phyloP scores from a whole-genome alignment of 1,140 invertebrate species.

The Neotoxoptera formosana region DNA sequence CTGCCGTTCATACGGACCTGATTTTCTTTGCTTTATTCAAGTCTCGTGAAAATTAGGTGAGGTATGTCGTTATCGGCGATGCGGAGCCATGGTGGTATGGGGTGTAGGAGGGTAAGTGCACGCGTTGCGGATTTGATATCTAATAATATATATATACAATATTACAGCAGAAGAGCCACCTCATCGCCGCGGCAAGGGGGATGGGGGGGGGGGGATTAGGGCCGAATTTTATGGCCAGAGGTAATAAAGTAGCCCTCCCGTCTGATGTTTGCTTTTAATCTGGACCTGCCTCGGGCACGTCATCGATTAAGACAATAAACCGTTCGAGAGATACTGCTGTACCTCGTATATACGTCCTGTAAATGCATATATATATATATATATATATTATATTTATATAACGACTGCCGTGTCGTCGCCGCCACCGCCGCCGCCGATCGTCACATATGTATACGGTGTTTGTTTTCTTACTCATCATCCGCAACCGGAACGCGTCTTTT shows the following conservation, averaged over 20 bases:
- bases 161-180: too few species aligned
- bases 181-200: too few species aligned
- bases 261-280: constrained; percentile 47
- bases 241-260: constrained; percentile 56
- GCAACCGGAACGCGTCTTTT: not conserved
- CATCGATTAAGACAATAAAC: constrained; percentile 56
- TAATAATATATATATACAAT: not conserved
- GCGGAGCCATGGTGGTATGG: not conserved
- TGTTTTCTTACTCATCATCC: constrained; percentile 53
- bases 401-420: not conserved
- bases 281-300: constrained; percentile 39
- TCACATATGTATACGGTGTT: not conserved
- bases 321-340: constrained; percentile 12
- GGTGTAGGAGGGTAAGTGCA: not conserved
- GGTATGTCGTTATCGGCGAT: not conserved
- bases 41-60: not conserved
- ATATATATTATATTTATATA: not conserved
- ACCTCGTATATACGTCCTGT: not conserved
- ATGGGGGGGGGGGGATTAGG: not conserved
- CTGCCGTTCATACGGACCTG: not conserved
- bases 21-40: not conserved
- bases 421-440: constrained; percentile 16
- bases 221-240: constrained; percentile 37
- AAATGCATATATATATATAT: not conserved
- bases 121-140: not conserved